These are phyloP conservation scores for Bettongia penicillata DNA, from an alignment of 2,113 vertebrate genomes.

Conservation along the genomic window DNA sequence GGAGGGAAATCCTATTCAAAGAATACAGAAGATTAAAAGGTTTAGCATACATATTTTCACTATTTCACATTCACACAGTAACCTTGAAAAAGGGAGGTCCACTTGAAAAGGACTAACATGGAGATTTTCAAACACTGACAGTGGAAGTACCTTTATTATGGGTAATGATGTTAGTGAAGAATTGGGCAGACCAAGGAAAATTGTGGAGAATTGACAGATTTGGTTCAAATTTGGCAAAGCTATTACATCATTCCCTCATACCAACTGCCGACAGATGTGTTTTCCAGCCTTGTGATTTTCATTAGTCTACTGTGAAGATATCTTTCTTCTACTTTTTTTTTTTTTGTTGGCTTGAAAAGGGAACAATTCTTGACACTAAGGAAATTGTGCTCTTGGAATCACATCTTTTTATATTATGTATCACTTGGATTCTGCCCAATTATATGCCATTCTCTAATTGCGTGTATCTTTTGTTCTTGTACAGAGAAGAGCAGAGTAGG, in stretches of 20 bases:
- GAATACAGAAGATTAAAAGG: not conserved
- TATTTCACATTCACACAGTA: not conserved
- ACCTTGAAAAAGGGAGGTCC: not conserved
- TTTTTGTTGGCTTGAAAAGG: slow-evolving; percentile 59
- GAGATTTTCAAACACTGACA: not conserved
- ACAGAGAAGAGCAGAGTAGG: slow-evolving; percentile 50
- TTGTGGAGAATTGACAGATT: not conserved
- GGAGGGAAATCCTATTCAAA: not conserved
- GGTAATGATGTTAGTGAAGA: not conserved
- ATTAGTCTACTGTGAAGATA: slow-evolving; percentile 71
- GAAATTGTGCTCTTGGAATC: slow-evolving; percentile 61
- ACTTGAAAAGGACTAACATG: not conserved
- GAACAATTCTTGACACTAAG: slow-evolving; percentile 62
- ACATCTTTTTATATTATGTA: slow-evolving; percentile 60
- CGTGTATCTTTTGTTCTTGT: slow-evolving; percentile 65
- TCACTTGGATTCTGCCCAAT: slow-evolving; percentile 66
- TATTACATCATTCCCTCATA: slow-evolving; percentile 29
- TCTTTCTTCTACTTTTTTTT: slow-evolving; percentile 43
- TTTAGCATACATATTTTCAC: not conserved
- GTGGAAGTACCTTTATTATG: not conserved
- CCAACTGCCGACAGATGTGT: slow-evolving; percentile 26
- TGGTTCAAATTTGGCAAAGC: slow-evolving; percentile 10
- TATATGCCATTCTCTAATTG: slow-evolving; percentile 56
- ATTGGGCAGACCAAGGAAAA: not conserved
- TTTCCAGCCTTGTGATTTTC: slow-evolving; percentile 46